Evolutionary conservation across 2,113 vertebrate genomes (phyloP).

Genomic region (Genyomyrus donnyi): DNA sequence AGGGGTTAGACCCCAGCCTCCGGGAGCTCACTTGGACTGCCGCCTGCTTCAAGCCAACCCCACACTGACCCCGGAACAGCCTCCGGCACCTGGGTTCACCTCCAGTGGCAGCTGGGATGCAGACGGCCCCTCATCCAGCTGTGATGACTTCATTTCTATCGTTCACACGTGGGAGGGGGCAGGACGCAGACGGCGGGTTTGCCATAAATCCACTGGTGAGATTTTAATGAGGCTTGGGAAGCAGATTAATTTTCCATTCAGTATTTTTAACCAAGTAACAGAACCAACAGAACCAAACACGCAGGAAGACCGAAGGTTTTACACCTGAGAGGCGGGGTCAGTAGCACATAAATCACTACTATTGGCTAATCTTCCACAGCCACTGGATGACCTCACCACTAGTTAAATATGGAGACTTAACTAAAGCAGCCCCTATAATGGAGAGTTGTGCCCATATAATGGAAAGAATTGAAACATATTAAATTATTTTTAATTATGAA

Average conservation of each 20-base stretch:
- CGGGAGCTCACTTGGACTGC: neutral
- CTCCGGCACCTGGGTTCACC: neutral
- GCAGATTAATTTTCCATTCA: neutral
- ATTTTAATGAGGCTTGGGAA: constrained; percentile 1
- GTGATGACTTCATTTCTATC: neutral
- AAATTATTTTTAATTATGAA: neutral
- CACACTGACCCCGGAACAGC: neutral
- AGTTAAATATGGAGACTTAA: neutral
- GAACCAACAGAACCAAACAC: neutral
- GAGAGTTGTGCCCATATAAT: neutral
- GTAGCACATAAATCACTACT: neutral
- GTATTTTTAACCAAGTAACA: neutral
- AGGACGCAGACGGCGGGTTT: neutral
- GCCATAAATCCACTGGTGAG: neutral
- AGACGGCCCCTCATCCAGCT: neutral
- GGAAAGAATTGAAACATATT: neutral
- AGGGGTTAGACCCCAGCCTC: neutral
- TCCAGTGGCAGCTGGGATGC: neutral
- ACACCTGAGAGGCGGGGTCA: neutral
- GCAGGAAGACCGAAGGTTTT: neutral
- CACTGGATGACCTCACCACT: neutral
- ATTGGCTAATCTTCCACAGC: neutral
- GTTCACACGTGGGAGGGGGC: neutral
- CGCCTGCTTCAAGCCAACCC: neutral
- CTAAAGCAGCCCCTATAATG: neutral